Percentiles rank a stretch among this genome's conserved stretches.
Conservation (phyloP, 2,113 vertebrate genomes). For the Pseudorasbora parva region DNA sequence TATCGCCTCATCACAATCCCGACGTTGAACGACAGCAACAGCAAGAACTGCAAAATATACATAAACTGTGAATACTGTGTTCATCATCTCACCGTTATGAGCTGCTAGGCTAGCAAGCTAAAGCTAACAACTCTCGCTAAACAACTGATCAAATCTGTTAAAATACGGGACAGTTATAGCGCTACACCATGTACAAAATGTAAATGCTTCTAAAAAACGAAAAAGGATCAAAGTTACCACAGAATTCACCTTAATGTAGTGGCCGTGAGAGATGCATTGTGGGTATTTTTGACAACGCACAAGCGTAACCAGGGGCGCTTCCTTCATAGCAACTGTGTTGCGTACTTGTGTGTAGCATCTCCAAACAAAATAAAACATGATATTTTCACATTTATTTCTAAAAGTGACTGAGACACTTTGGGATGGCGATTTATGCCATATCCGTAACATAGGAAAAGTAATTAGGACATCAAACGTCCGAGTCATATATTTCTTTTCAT, state of each 20-base stretch:
- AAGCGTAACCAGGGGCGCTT: slow-evolving; percentile 70
- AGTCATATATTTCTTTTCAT: too few relatives aligned
- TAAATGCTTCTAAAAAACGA: neutral
- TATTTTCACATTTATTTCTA: too few relatives aligned
- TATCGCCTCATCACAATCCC: neutral
- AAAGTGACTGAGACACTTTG: too few relatives aligned
- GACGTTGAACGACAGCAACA: neutral
- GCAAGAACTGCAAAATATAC: neutral
- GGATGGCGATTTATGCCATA: too few relatives aligned
- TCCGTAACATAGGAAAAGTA: too few relatives aligned
- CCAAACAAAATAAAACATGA: too few relatives aligned
- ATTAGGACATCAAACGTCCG: too few relatives aligned
- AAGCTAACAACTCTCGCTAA: neutral
- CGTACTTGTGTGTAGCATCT: too few relatives aligned
- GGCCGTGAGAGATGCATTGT: slow-evolving; percentile 61
- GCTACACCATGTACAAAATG: too few relatives aligned
- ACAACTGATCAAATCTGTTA: neutral
- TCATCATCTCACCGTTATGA: neutral
- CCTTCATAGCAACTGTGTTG: slow-evolving; percentile 61
- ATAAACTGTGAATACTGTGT: neutral
- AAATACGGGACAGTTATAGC: neutral
- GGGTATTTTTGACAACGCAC: slow-evolving; percentile 56
- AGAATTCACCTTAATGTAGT: neutral
- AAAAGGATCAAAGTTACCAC: neutral
- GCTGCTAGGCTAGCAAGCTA: slow-evolving; percentile 29